phyloP scores from a whole-genome alignment of 2,797 vertebrate species.

The Pseudomugil tenellus region DNA sequence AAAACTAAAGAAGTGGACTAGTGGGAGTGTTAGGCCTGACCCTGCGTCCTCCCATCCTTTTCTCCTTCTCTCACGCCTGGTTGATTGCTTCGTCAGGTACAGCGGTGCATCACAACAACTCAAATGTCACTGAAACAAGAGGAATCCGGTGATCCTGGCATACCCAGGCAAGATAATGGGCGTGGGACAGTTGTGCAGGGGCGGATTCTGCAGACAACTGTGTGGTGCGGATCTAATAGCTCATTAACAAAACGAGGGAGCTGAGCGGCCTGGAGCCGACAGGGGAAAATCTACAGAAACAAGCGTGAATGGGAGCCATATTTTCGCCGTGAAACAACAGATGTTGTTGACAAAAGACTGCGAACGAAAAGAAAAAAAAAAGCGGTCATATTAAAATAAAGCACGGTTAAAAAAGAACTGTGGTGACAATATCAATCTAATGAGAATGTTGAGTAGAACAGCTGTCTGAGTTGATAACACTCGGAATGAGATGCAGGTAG shows the following conservation, averaged over 20 bases:
- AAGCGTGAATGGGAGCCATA: background rate
- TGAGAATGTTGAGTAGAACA: slow-evolving; percentile 75
- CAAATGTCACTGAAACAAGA: slow-evolving; percentile 39
- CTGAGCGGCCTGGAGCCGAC: slow-evolving; percentile 9
- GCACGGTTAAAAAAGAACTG: slow-evolving; percentile 66
- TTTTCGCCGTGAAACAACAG: slow-evolving; percentile 58
- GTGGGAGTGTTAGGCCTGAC: slow-evolving; percentile 24
- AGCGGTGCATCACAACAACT: slow-evolving; percentile 43
- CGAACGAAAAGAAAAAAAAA: slow-evolving; percentile 52
- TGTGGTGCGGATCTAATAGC: slow-evolving; percentile 27
- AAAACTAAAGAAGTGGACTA: slow-evolving; percentile 23
- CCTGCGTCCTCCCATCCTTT: slow-evolving; percentile 7
- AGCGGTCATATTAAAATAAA: slow-evolving; percentile 61
- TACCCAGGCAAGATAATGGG: slow-evolving; percentile 28
- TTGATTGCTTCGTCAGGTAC: slow-evolving; percentile 52
- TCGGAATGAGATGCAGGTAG: slow-evolving; percentile 66
- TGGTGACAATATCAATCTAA: slow-evolving; percentile 74
- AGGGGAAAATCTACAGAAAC: slow-evolving; percentile 42
- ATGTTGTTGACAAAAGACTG: slow-evolving; percentile 77
- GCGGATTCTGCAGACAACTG: slow-evolving; percentile 42
- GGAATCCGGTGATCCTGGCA: slow-evolving; percentile 39
- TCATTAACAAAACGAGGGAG: slow-evolving; percentile 58
- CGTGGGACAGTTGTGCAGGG: background rate
- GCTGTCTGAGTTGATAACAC: slow-evolving; percentile 71
- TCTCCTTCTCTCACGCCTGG: slow-evolving; percentile 41